Conservation (phyloP, 2,797 vertebrate species). For the Hydrolagus colliei region DNA sequence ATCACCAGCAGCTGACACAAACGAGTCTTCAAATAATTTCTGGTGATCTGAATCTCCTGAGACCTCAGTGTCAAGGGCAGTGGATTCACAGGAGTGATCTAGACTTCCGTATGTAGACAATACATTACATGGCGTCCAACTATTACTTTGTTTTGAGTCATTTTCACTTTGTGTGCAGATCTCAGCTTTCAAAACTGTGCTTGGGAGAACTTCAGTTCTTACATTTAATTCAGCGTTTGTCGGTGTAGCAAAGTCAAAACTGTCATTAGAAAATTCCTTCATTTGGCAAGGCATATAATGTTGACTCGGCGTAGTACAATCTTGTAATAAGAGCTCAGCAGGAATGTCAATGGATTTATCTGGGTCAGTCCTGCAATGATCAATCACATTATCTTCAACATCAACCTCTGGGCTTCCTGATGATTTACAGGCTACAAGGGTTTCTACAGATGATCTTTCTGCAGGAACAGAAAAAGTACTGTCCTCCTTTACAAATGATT, state of each 20-base stretch:
- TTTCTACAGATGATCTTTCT: background rate
- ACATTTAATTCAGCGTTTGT: background rate
- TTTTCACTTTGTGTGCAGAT: background rate
- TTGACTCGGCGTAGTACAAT: background rate
- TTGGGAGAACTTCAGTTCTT: background rate
- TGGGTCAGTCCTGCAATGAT: background rate
- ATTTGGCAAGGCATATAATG: background rate
- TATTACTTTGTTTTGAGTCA: background rate
- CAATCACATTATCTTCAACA: background rate
- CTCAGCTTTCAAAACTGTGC: background rate
- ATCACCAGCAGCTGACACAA: background rate
- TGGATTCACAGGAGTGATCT: background rate
- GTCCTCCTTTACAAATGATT: background rate
- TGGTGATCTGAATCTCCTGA: background rate
- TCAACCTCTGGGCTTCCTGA: background rate
- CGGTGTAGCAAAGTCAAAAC: background rate
- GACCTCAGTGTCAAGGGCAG: background rate
- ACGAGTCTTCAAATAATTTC: slow-evolving; percentile 31
- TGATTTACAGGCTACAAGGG: background rate
- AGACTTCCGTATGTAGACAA: background rate
- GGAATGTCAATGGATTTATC: background rate
- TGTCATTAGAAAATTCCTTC: background rate
- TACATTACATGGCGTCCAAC: background rate
- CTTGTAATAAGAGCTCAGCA: background rate
- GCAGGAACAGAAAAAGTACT: background rate